Evolutionary conservation across 2,888 invertebrate genomes (phyloP).

Genomic region (Nemoura dubitans): DNA sequence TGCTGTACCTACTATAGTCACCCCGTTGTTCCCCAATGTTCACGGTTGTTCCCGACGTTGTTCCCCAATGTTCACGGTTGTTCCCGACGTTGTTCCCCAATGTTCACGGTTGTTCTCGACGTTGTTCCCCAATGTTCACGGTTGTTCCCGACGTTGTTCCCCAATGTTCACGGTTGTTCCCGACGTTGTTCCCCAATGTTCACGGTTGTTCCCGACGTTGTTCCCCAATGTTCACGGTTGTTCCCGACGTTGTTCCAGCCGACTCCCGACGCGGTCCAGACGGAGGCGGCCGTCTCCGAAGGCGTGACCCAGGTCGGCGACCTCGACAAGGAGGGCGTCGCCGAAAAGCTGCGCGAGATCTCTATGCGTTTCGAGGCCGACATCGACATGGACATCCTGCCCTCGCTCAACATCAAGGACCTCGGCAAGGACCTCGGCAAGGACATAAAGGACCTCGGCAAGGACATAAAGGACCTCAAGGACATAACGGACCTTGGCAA

Average conservation of each 20-base stretch:
- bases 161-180: too few relatives aligned
- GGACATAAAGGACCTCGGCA: neutral
- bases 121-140: too few relatives aligned
- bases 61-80: too few relatives aligned
- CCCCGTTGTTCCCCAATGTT: too few relatives aligned
- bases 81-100: too few relatives aligned
- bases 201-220: too few relatives aligned
- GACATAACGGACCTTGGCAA: too few relatives aligned
- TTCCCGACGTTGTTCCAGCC: neutral
- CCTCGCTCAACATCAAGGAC: constrained; percentile 31
- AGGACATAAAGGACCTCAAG: neutral
- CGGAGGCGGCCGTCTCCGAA: neutral
- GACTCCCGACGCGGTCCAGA: neutral
- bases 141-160: too few relatives aligned
- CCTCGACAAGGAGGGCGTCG: constrained; percentile 5
- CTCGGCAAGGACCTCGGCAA: constrained; percentile 19
- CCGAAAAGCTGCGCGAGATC: constrained; percentile 32
- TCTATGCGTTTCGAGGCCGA: constrained; percentile 29
- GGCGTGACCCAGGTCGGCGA: neutral
- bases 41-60: too few relatives aligned
- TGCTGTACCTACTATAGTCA: too few relatives aligned
- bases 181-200: too few relatives aligned
- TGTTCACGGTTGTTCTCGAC: too few relatives aligned
- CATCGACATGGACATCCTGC: constrained; percentile 14
- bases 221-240: neutral